Evolutionary conservation across 2,797 vertebrate species (phyloP).

Genomic region (Acanthis flammea): DNA sequence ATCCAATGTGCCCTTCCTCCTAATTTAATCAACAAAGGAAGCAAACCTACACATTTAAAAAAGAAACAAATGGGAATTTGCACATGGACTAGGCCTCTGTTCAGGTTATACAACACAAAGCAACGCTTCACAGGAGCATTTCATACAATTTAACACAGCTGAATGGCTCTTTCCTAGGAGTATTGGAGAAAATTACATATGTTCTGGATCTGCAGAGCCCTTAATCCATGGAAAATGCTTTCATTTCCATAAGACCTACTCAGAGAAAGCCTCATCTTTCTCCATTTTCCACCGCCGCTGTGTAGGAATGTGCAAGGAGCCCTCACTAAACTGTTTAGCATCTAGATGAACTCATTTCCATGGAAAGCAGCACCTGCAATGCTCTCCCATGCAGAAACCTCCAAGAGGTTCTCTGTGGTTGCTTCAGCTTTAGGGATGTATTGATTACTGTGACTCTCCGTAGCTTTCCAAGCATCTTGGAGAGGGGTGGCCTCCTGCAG

Average conservation of each 20-base stretch:
- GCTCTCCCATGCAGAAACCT: background rate
- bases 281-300: background rate
- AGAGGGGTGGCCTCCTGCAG: background rate
- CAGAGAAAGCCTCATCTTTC: conserved; percentile 24
- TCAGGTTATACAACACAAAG: background rate
- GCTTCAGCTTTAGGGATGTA: background rate
- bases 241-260: conserved; percentile 4
- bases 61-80: background rate
- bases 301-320: background rate
- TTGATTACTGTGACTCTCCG: background rate
- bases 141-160: background rate
- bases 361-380: background rate
- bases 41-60: background rate
- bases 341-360: conserved; percentile 43
- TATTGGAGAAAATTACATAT: background rate
- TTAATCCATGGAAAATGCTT: conserved; percentile 39
- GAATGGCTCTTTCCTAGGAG: background rate
- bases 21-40: background rate
- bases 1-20: background rate
- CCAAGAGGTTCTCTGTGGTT: background rate
- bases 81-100: background rate
- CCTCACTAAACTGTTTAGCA: conserved; percentile 34
- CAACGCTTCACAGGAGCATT: background rate
- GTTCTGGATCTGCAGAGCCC: conserved; percentile 24
- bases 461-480: background rate